Evolutionary conservation across 2,113 vertebrate genomes (phyloP), one percentile per base, ranked within the genome.

Genomic region (Paradoxurus hermaphroditus): DNA sequence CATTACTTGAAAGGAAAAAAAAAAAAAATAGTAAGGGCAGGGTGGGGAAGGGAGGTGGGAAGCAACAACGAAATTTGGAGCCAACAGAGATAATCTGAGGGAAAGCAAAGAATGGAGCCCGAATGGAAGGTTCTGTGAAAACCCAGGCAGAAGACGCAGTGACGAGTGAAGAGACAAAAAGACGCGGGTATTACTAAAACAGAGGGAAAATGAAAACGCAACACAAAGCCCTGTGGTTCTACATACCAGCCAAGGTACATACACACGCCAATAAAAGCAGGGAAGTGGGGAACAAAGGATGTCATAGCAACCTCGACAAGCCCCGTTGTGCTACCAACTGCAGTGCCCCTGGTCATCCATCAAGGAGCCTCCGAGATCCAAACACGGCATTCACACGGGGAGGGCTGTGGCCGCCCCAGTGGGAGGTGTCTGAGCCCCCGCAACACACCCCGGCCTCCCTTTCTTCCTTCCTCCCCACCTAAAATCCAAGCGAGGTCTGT

Each of bases 261-360:
- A 51, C 94, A 82, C 63, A 44, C 3, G 16, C 95, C 94, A 78
- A 31, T 59, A 67, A 79, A 81, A 75, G 85, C 97, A 86, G 91
- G 78, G 34, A 67, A 53, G 51, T 7, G 84, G 59, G 82, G 87
- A 97, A 98, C 97, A 97, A 97, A 98, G 97, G 97, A 0, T 86
- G 96, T 91, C 98, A 97, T 82, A 77, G 97, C 97, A 97, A 98
- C 97, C 97, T 90, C 39, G 0, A 29, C 1, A 12, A 92, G 90
- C 86, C 75, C 93, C 0, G 23, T 12, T 7, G 44, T 13, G 91
- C 85, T 78, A 11, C 90, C 12, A 4, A 19, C 34, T 34, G 86
- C 73, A 1, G 83, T 0, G 10, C 53, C 8, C 92, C 31, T 5
- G 93, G 93, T 25, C 97, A 86, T 96, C 90, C 95, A 62, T 86